phyloP scores from a whole-genome alignment of 2,888 invertebrate genomes.

The Cryptophagus acutangulus region DNA sequence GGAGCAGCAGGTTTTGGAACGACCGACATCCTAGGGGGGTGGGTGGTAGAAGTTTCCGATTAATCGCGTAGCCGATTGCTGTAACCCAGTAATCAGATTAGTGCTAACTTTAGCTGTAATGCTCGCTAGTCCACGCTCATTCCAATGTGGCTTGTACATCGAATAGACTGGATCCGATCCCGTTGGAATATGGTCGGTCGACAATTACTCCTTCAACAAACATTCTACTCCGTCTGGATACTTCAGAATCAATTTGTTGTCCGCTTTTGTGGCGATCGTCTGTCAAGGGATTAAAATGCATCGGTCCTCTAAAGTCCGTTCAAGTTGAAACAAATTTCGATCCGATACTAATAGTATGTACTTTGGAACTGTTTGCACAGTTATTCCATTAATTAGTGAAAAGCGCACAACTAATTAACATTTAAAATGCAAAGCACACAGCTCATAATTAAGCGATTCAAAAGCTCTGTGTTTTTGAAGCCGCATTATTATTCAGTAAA shows the following conservation, averaged over 20 bases:
- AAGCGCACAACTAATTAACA: too few species aligned
- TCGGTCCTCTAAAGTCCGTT: too few species aligned
- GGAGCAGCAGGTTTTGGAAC: too few species aligned
- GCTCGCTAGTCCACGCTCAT: conserved; percentile 2
- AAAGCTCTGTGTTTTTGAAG: too few species aligned
- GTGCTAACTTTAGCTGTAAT: conserved; percentile 20
- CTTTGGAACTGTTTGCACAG: too few species aligned
- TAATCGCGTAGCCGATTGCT: conserved; percentile 26
- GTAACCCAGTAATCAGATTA: conserved; percentile 27
- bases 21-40: conserved; percentile 7
- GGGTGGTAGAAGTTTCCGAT: conserved; percentile 23
- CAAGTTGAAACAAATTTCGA: conserved; percentile 2
- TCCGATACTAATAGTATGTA: too few species aligned
- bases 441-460: too few species aligned
- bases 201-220: conserved; percentile 3
- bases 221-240: conserved; percentile 1
- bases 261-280: neutral
- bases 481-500: too few species aligned
- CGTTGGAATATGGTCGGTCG: neutral
- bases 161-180: neutral
- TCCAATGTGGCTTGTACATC: neutral
- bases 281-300: conserved; percentile 4
- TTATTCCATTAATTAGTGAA: too few species aligned
- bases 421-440: too few species aligned
- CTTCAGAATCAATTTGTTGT: conserved; percentile 4